These are phyloP conservation scores for Rhogogaster chlorosoma DNA, from an alignment of 2,888 invertebrate species.

Conservation along the genomic window DNA sequence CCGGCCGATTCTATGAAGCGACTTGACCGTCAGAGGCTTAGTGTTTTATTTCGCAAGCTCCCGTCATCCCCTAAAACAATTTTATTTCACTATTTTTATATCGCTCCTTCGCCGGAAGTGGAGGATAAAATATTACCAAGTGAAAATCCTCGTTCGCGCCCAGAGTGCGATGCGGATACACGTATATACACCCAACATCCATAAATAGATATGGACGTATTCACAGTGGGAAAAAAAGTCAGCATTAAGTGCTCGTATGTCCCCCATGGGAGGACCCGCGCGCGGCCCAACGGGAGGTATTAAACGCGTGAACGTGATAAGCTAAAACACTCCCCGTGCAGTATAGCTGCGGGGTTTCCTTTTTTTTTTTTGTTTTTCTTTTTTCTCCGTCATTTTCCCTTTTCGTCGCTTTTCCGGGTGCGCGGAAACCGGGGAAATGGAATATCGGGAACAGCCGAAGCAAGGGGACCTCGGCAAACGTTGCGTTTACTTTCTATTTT, in stretches of 20 bases:
- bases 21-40: neutral
- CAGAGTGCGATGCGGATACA: neutral
- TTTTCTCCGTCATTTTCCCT: slow-evolving; percentile 12
- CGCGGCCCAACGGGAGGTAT: slow-evolving; percentile 58
- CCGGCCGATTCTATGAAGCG: neutral
- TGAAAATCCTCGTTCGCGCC: neutral
- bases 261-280: slow-evolving; percentile 60
- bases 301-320: slow-evolving; percentile 75
- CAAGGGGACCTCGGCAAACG: slow-evolving; percentile 12
- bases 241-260: slow-evolving; percentile 73
- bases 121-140: slow-evolving; percentile 22
- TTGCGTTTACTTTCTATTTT: slow-evolving; percentile 43
- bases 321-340: slow-evolving; percentile 71
- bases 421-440: neutral
- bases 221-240: slow-evolving; percentile 68
- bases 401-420: neutral
- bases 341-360: slow-evolving; percentile 58
- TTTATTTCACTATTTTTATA: neutral
- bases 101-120: neutral
- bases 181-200: slow-evolving; percentile 6
- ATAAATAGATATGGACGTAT: slow-evolving; percentile 48
- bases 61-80: too few species aligned
- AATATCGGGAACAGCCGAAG: neutral
- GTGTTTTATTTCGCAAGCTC: neutral
- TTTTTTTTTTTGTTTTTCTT: slow-evolving; percentile 25